Evolutionary conservation across 2,888 invertebrate genomes (phyloP).

Genomic region (Panzeria rudis): DNA sequence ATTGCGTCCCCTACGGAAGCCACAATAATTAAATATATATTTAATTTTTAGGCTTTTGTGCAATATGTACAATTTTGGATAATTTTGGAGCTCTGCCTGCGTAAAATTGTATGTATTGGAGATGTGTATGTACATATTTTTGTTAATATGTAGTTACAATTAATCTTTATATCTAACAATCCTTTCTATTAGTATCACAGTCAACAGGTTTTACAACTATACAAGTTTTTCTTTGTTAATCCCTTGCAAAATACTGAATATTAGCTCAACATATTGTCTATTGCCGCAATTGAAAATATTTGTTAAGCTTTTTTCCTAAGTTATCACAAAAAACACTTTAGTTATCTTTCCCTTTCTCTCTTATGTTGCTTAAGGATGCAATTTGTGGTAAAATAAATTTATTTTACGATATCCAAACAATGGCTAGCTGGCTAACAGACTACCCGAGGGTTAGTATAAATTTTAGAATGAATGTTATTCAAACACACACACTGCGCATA

Average conservation of each 20-base stretch:
- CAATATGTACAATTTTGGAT: too few relatives aligned
- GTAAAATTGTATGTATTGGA: too few relatives aligned
- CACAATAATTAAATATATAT: too few relatives aligned
- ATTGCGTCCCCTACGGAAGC: too few relatives aligned
- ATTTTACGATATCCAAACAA: conserved; percentile 51
- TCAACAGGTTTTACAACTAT: conserved; percentile 56
- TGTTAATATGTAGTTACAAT: neutral
- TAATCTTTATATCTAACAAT: neutral
- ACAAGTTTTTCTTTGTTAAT: conserved; percentile 41
- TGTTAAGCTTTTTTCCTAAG: neutral
- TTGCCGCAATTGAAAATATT: conserved; percentile 46
- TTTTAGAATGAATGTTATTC: conserved; percentile 27
- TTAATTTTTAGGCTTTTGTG: too few relatives aligned
- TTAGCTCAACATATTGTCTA: conserved; percentile 65
- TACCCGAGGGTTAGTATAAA: conserved; percentile 27
- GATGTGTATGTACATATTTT: neutral
- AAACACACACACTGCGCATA: neutral
- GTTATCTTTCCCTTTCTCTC: neutral
- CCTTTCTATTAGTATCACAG: neutral
- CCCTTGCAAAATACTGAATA: conserved; percentile 43
- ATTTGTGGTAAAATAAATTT: conserved; percentile 58
- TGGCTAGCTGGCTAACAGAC: neutral
- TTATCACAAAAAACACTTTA: conserved; percentile 24
- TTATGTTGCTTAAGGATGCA: conserved; percentile 34
- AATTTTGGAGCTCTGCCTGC: too few relatives aligned